Base-by-base conservation (phyloP, 2,113 vertebrate genomes). In the Trogon surrucura region DNA sequence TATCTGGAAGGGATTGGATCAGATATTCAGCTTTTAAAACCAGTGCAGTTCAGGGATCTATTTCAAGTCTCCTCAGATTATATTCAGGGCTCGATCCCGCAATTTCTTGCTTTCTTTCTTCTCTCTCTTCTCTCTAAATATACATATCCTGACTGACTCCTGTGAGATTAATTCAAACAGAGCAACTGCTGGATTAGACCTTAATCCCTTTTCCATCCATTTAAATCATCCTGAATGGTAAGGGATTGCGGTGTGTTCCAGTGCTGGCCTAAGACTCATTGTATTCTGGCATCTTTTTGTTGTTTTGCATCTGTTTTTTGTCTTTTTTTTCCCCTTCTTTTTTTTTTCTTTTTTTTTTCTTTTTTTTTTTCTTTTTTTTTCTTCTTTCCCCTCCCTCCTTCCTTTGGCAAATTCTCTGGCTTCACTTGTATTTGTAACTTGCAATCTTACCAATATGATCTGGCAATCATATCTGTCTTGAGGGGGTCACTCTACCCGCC, bases 121-220 rank as follows among this genome's bases (percentile, higher is more conserved):
- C 47, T 74, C 48, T 64, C 30, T 45, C 47, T 47, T 41, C 27
- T 71, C 23, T 34, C 51, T 66, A 82, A 83, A 89, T 65, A 91
- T 57, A 95, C 22, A 36, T 53, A 85, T 89, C 85, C 80, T 85
- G 73, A 70, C 29, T 48, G 58, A 93, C 57, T 95, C 94, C 91
- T 90, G 1, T 72, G 89, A 94, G 80, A 93, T 91, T 94, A 93
- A 89, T 88, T 93, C 78, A 92, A 87, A 91, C 36, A 41, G 60
- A 93, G 58, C 70, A 91, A 95, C 53, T 92, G 80, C 91, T 95
- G 92, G 93, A 96, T 95, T 93, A 95, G 75, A 82, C 77, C 30
- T 90, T 94, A 93, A 95, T 91, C 83, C 77, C 50, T 95, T 95
- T 93, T 95, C 91, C 95, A 94, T 85, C 84, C 89, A 92, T 91